Percentiles rank a stretch among this genome's conserved stretches.
phyloP scores from a whole-genome alignment of 2,888 invertebrate genomes.

The Polymixis flavicincta region DNA sequence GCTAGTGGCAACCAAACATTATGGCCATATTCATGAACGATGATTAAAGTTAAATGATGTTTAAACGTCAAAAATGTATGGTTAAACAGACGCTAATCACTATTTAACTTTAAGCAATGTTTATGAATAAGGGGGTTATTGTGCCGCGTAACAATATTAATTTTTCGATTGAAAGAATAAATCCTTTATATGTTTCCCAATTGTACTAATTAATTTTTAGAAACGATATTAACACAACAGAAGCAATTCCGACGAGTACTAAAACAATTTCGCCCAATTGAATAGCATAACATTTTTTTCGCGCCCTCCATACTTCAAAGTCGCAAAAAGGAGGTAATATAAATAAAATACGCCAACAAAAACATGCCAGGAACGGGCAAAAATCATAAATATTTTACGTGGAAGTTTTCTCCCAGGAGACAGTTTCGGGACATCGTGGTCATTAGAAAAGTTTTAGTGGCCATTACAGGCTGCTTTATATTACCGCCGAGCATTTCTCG shows the following conservation, averaged over 20 bases:
- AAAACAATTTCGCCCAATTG: constrained; percentile 41
- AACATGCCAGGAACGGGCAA: constrained; percentile 68
- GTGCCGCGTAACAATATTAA: no score
- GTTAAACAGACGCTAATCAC: no score
- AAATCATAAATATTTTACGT: constrained; percentile 84
- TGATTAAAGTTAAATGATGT: no score
- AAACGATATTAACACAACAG: not conserved
- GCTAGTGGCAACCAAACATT: no score
- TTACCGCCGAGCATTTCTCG: constrained; percentile 73
- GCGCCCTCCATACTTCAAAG: constrained; percentile 49
- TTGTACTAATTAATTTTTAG: not conserved
- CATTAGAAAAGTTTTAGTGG: constrained; percentile 87
- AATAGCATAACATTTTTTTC: constrained; percentile 39
- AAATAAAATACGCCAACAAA: constrained; percentile 72
- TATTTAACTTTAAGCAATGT: no score
- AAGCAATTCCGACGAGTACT: constrained; percentile 21
- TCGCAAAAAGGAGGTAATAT: constrained; percentile 66
- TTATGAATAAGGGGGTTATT: no score
- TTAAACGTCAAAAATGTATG: no score
- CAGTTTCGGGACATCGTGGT: constrained; percentile 84
- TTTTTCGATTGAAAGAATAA: constrained; percentile 1
- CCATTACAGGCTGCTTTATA: constrained; percentile 84
- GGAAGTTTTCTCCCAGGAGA: constrained; percentile 81
- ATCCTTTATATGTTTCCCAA: constrained; percentile 5
- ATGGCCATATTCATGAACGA: no score